phyloP scores from a whole-genome alignment of 2,888 invertebrate species.

The Papilio protenor region DNA sequence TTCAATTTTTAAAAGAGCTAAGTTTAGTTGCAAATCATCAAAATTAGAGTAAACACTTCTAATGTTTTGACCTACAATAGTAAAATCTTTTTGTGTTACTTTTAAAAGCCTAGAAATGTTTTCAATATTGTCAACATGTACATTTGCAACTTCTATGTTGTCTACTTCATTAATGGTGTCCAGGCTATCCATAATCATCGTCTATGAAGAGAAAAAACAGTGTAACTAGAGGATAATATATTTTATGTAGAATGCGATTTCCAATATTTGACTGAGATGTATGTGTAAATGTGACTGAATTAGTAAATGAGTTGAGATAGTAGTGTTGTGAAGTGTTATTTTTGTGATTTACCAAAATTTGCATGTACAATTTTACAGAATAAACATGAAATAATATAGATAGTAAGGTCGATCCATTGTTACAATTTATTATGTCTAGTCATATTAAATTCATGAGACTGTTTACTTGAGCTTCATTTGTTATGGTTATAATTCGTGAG shows the following conservation, averaged over 20 bases:
- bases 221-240: neutral
- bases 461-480: constrained; percentile 22
- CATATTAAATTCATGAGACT: constrained; percentile 22
- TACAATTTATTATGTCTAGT: neutral
- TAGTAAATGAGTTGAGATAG: neutral
- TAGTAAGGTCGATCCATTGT: neutral
- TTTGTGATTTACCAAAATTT: neutral
- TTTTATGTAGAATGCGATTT: neutral
- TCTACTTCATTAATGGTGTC: neutral
- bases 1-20: constrained; percentile 1
- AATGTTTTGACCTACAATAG: constrained; percentile 1
- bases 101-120: neutral
- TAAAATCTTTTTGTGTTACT: constrained; percentile 9
- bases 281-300: neutral
- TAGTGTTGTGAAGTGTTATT: neutral
- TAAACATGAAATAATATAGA: neutral
- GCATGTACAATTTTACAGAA: neutral
- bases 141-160: neutral
- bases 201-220: neutral
- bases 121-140: neutral
- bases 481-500: constrained; percentile 42
- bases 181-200: neutral
- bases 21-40: constrained; percentile 11
- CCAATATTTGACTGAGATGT: neutral
- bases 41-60: neutral